Evolutionary conservation across 1,140 invertebrate genomes (phyloP).

Genomic region (Saccostrea glomerata): DNA sequence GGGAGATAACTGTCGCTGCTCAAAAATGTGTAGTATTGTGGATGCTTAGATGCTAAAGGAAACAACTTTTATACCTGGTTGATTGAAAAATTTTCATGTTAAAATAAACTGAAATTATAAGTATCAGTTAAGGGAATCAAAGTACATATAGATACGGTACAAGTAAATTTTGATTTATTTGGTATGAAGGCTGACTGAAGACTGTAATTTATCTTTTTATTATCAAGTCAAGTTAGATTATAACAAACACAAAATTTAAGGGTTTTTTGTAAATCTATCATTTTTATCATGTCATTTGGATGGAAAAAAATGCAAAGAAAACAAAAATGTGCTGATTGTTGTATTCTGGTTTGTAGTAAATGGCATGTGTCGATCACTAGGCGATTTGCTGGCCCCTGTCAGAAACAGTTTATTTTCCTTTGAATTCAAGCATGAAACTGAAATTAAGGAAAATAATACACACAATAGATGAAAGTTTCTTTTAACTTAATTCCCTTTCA

Average conservation of each 20-base stretch:
- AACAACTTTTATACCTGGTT: too few relatives aligned
- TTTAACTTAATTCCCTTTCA: constrained; percentile 23
- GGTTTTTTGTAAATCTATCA: background rate
- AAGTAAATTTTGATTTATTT: too few relatives aligned
- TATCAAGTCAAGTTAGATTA: background rate
- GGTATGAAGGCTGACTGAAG: too few relatives aligned
- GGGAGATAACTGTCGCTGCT: too few relatives aligned
- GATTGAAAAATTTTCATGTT: too few relatives aligned
- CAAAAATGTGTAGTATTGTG: too few relatives aligned
- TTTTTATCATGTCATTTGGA: background rate
- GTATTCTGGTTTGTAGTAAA: background rate
- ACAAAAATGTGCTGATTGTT: background rate
- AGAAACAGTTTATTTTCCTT: constrained; percentile 18
- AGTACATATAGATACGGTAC: too few relatives aligned
- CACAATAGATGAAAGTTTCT: constrained; percentile 15
- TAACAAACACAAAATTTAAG: background rate
- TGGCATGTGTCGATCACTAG: background rate
- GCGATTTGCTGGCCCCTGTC: background rate
- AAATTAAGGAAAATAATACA: background rate
- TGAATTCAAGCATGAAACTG: constrained; percentile 11
- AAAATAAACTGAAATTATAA: too few relatives aligned
- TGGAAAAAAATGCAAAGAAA: background rate
- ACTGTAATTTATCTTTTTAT: background rate
- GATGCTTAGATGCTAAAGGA: too few relatives aligned
- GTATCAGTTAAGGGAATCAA: too few relatives aligned